Evolutionary conservation across 2,888 invertebrate genomes (phyloP).

Genomic region (Habrosyne pyritoides): DNA sequence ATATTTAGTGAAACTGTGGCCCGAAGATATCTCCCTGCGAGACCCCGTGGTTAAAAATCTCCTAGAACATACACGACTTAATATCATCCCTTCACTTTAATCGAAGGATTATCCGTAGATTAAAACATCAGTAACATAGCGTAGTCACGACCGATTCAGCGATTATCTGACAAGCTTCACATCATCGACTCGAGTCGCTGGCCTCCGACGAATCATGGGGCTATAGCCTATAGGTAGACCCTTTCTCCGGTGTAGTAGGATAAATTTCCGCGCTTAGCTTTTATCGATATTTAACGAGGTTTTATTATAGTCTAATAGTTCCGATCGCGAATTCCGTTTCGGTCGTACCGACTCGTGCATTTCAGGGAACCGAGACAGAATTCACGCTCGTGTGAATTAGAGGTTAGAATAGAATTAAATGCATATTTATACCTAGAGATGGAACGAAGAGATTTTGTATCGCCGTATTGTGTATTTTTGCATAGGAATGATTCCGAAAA

Average conservation of each 20-base stretch:
- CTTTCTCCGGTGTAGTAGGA: conserved; percentile 9
- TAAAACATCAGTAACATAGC: background rate
- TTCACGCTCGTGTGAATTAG: conserved; percentile 46
- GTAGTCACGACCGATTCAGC: background rate
- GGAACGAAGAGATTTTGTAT: conserved; percentile 70
- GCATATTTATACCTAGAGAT: conserved; percentile 58
- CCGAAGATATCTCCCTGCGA: conserved; percentile 29
- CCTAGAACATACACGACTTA: background rate
- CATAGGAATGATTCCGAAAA: conserved; percentile 48
- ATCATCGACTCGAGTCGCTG: conserved; percentile 3
- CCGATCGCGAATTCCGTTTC: conserved; percentile 32
- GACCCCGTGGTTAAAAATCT: conserved; percentile 16
- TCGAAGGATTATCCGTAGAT: background rate
- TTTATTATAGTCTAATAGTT: conserved; percentile 43
- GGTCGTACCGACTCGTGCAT: conserved; percentile 24
- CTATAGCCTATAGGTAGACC: conserved; percentile 14
- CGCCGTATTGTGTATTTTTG: conserved; percentile 64
- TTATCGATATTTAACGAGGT: conserved; percentile 49
- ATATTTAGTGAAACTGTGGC: conserved; percentile 22
- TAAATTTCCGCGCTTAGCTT: conserved; percentile 56
- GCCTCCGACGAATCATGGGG: conserved; percentile 29
- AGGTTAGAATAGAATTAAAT: conserved; percentile 47
- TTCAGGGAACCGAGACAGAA: conserved; percentile 17
- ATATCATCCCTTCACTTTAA: background rate
- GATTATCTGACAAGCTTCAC: background rate